phyloP scores from a whole-genome alignment of 2,113 vertebrate genomes.

The Cyphomyrus plagiostoma region DNA sequence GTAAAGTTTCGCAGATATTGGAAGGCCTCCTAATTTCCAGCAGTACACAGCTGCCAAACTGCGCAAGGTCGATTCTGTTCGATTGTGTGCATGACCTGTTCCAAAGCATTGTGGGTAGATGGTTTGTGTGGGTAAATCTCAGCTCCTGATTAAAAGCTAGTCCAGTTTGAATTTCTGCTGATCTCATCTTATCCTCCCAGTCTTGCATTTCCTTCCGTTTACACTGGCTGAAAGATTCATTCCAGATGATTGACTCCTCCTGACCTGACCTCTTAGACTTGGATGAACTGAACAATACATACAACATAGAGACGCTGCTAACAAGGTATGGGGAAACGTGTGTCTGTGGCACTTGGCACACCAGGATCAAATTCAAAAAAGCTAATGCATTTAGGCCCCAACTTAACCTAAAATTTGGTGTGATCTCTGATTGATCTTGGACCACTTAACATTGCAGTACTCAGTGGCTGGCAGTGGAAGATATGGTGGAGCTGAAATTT shows the following conservation, averaged over 20 bases:
- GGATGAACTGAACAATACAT: not conserved
- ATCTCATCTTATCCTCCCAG: not conserved
- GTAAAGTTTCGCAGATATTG: not conserved
- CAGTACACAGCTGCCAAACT: not conserved
- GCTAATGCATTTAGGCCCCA: not conserved
- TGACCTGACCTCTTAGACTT: not conserved
- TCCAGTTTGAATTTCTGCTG: not conserved
- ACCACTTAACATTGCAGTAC: not conserved
- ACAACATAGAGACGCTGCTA: not conserved
- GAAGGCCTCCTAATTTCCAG: not conserved
- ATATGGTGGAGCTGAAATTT: not conserved
- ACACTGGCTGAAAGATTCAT: not conserved
- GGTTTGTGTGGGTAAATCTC: not conserved
- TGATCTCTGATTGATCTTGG: not conserved
- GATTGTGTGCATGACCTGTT: not conserved
- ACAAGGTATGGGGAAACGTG: not conserved
- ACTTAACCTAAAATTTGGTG: not conserved
- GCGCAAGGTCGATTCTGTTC: not conserved
- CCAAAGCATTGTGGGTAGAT: not conserved
- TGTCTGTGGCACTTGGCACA: not conserved
- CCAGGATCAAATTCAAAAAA: not conserved
- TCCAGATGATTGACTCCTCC: not conserved
- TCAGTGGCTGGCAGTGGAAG: not conserved
- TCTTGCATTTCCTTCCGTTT: not conserved
- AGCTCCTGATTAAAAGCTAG: not conserved